Percentiles rank a stretch among this genome's conserved stretches.
Evolutionary conservation across 1,140 invertebrate genomes (phyloP).

Genomic region (Chrysopa pallens): DNA sequence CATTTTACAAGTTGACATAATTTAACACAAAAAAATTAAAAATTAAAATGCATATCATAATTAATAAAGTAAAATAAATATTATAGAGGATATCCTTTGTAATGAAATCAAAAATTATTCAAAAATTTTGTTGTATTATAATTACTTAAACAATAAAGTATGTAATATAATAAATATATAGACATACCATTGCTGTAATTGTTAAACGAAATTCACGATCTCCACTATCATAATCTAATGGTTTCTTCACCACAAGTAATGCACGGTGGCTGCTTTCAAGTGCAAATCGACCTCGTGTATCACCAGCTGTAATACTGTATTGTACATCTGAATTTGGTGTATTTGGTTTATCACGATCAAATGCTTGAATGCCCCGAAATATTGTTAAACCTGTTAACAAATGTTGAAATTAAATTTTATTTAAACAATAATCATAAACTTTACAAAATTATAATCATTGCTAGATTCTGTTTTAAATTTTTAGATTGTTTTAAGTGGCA

Average conservation of each 20-base stretch:
- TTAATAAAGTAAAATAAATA: too few species aligned
- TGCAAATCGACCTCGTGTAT: conserved; percentile 54
- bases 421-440: too few species aligned
- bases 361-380: conserved; percentile 59
- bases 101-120: too few species aligned
- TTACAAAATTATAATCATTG: too few species aligned
- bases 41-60: too few species aligned
- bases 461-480: too few species aligned
- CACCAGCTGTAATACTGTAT: conserved; percentile 60
- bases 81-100: too few species aligned
- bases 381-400: conserved; percentile 50
- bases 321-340: conserved; percentile 78
- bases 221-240: conserved; percentile 62
- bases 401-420: conserved; percentile 1
- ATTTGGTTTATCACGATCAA: conserved; percentile 69
- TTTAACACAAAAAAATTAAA: too few species aligned
- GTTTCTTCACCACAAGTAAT: conserved; percentile 45
- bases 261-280: conserved; percentile 62
- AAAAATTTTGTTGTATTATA: too few species aligned
- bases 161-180: conserved; percentile 1
- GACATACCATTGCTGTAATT: conserved; percentile 57
- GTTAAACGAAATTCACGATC: conserved; percentile 54
- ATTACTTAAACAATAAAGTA: neutral
- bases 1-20: too few species aligned
- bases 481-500: too few species aligned